Percentiles rank a stretch among this genome's conserved stretches.
Evolutionary conservation across 2,113 vertebrate genomes (phyloP).

Genomic region (Mesocricetus auratus): DNA sequence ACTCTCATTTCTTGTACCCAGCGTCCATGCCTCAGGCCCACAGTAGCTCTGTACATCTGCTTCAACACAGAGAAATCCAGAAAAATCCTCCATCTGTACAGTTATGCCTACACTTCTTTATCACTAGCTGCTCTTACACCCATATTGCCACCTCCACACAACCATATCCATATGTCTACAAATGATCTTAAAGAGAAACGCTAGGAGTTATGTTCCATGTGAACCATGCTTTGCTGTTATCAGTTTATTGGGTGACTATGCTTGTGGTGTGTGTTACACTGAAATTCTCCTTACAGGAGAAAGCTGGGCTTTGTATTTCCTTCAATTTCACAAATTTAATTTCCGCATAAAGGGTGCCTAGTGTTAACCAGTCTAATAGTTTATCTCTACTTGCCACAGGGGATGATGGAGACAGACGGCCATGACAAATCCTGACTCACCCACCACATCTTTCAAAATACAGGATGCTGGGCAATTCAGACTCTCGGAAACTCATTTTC

Average conservation of each 20-base stretch:
- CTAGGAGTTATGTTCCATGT: neutral
- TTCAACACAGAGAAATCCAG: neutral
- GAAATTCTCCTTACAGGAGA: neutral
- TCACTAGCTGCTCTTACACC: neutral
- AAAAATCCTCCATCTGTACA: neutral
- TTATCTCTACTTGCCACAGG: neutral
- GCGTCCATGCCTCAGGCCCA: neutral
- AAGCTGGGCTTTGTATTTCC: neutral
- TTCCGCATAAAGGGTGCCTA: neutral
- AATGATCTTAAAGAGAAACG: neutral
- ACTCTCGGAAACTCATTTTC: neutral
- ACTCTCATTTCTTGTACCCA: neutral
- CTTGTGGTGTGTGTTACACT: neutral
- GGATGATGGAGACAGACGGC: neutral
- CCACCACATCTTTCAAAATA: neutral
- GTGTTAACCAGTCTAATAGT: neutral
- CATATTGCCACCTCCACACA: neutral
- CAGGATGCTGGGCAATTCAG: neutral
- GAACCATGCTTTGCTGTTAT: neutral
- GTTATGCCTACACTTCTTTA: neutral
- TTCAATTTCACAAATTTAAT: neutral
- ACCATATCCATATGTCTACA: neutral
- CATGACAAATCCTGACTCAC: neutral
- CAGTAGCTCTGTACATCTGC: rapidly evolving
- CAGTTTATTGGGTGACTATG: neutral